These are phyloP conservation scores for Xyliphius kryptos DNA, from an alignment of 2,113 vertebrate genomes.

Conservation along the genomic window DNA sequence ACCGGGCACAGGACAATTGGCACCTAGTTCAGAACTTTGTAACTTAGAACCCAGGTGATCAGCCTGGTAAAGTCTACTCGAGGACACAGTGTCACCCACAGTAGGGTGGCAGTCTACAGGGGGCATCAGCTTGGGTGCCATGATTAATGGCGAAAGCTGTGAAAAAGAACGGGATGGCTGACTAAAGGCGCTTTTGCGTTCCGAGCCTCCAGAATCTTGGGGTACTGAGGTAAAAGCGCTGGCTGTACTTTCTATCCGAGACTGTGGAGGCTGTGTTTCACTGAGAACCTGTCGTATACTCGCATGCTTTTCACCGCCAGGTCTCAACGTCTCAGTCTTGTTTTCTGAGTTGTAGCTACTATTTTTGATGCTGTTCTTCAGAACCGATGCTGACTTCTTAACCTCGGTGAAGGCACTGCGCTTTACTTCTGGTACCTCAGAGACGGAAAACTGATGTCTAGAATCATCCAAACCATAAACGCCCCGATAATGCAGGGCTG, in stretches of 20 bases:
- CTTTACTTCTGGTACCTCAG: slow-evolving; percentile 73
- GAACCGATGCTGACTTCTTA: slow-evolving; percentile 71
- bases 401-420: slow-evolving; percentile 94
- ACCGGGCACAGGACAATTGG: slow-evolving; percentile 64
- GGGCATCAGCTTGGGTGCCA: slow-evolving; percentile 79
- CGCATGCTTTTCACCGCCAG: slow-evolving; percentile 61
- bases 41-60: slow-evolving; percentile 83
- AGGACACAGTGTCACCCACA: slow-evolving; percentile 71
- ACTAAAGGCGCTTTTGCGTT: slow-evolving; percentile 90
- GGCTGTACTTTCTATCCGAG: slow-evolving; percentile 52
- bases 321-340: slow-evolving; percentile 59
- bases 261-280: slow-evolving; percentile 69
- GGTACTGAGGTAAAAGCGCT: slow-evolving; percentile 83
- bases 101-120: slow-evolving; percentile 70
- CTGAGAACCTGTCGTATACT: slow-evolving; percentile 69
- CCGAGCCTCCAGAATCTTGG: slow-evolving; percentile 59
- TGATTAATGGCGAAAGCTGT: slow-evolving; percentile 76
- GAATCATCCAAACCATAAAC: slow-evolving; percentile 81
- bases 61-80: slow-evolving; percentile 76
- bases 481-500: slow-evolving; percentile 83
- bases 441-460: slow-evolving; percentile 68
- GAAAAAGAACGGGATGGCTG: slow-evolving; percentile 78
- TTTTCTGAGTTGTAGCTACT: slow-evolving; percentile 62
- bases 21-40: slow-evolving; percentile 69
- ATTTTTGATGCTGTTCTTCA: slow-evolving; percentile 59